These are phyloP conservation scores for Pan troglodytes DNA, from an alignment of 2,113 vertebrate species.

Conservation along the genomic window DNA sequence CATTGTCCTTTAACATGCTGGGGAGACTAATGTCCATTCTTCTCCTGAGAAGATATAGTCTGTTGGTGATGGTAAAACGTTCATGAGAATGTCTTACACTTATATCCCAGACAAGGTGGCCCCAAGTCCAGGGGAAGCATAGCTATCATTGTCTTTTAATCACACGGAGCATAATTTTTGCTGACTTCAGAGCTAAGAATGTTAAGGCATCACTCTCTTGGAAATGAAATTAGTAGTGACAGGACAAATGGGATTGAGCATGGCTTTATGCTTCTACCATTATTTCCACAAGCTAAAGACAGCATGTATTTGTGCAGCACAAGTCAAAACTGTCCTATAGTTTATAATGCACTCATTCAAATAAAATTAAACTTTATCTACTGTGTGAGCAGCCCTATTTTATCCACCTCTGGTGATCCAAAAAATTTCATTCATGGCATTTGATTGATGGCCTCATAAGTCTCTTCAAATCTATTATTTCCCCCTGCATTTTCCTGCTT, in stretches of 20 bases:
- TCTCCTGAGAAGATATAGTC: not conserved
- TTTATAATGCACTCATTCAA: not conserved
- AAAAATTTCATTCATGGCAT: not conserved
- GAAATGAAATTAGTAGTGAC: constrained; percentile 40
- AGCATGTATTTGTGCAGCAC: not conserved
- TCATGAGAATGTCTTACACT: not conserved
- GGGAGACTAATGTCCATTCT: not conserved
- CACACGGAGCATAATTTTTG: not conserved
- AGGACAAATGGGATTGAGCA: not conserved
- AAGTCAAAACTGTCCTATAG: not conserved
- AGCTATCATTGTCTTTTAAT: constrained; percentile 23
- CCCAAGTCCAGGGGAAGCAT: not conserved
- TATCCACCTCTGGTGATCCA: not conserved
- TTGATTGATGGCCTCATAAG: not conserved
- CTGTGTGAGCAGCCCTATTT: not conserved
- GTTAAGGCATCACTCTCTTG: not conserved
- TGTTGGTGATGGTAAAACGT: not conserved
- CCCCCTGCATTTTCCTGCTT: not conserved
- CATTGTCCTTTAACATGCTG: not conserved
- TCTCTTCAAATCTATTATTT: not conserved
- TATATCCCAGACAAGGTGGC: not conserved
- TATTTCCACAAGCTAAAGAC: not conserved
- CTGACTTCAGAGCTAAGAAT: constrained; percentile 31
- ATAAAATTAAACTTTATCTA: not conserved
- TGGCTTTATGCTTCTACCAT: not conserved